Evolutionary conservation across 2,113 vertebrate species (phyloP).

Genomic region (Dinomys branickii): DNA sequence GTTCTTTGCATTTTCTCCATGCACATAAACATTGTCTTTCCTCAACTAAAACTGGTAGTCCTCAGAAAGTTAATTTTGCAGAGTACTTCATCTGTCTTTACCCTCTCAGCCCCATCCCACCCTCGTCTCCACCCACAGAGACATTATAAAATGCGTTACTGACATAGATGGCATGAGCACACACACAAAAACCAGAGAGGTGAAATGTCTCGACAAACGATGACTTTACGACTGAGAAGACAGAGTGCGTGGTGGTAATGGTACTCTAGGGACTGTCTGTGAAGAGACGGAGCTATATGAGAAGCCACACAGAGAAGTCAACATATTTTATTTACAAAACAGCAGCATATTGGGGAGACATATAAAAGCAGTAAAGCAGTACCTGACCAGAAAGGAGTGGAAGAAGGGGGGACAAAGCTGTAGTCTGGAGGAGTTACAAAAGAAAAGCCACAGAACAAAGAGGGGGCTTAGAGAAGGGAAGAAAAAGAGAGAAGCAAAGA

Average conservation of each 20-base stretch:
- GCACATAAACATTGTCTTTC: conserved; percentile 34
- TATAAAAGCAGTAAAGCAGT: conserved; percentile 89
- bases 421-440: conserved; percentile 97
- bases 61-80: neutral
- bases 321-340: conserved; percentile 79
- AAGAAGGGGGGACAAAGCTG: conserved; percentile 99
- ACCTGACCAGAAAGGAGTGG: conserved; percentile 99
- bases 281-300: conserved; percentile 68
- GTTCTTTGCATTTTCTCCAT: conserved; percentile 28
- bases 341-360: conserved; percentile 84
- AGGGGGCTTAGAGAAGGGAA: conserved; percentile 92
- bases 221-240: conserved; percentile 60
- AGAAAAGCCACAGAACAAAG: conserved; percentile 98
- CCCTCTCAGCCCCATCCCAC: neutral
- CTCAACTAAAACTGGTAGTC: neutral
- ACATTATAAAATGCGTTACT: conserved; percentile 34
- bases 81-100: neutral
- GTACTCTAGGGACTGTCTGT: conserved; percentile 4
- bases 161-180: conserved; percentile 49
- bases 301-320: conserved; percentile 78
- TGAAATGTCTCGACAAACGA: conserved; percentile 70
- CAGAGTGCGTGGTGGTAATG: conserved; percentile 56
- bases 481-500: conserved; percentile 90
- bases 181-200: conserved; percentile 61
- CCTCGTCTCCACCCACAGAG: neutral